phyloP scores from a whole-genome alignment of 2,113 vertebrate species.

The human (Homo sapiens) region DNA sequence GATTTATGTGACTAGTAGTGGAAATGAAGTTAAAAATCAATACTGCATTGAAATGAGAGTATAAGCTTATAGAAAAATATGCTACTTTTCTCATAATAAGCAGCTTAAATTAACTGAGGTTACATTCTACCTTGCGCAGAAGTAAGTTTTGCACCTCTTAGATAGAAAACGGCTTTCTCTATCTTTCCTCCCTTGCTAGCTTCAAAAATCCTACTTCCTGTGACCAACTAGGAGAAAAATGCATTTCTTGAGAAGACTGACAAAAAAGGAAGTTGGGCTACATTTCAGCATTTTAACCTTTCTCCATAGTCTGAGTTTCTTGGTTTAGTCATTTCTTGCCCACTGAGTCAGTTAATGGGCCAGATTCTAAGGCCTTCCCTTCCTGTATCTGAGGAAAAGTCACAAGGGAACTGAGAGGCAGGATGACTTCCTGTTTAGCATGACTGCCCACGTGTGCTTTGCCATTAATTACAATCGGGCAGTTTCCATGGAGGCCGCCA shows the following conservation, averaged over 20 bases:
- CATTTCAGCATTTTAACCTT: neutral
- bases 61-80: neutral
- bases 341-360: neutral
- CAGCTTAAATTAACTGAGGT: neutral
- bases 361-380: neutral
- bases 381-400: neutral
- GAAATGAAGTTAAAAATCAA: neutral
- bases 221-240: neutral
- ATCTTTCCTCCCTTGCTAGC: neutral
- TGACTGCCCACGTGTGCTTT: neutral
- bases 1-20: neutral
- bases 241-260: neutral
- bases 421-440: neutral
- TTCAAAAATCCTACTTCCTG: slow-evolving; percentile 20
- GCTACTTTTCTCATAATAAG: neutral
- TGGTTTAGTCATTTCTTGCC: neutral
- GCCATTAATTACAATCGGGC: neutral
- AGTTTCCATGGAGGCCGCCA: slow-evolving; percentile 76
- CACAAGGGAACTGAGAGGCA: neutral
- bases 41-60: neutral
- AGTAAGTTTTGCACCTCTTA: neutral
- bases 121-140: rapidly evolving
- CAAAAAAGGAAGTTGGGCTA: neutral
- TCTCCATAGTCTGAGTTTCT: neutral
- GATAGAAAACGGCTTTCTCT: neutral